Base-by-base conservation (phyloP, 2,113 vertebrate species). In the Sinosuthora webbiana region DNA sequence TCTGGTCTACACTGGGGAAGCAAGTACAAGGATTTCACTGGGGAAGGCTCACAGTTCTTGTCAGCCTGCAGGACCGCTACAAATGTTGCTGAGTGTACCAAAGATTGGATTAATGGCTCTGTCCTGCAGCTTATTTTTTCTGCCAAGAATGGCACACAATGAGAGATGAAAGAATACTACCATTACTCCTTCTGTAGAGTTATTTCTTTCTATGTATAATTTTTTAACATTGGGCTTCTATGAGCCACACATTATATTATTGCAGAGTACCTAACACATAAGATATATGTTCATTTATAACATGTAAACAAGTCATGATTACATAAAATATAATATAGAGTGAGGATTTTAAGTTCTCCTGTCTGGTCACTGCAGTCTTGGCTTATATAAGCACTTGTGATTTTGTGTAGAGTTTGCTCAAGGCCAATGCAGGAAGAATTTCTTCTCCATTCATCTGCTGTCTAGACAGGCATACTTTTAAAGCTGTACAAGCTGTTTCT, bases 381-480 rank as follows among this genome's bases (percentile, higher is more conserved):
- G 33, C 23, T 93, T 78, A 83, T 20, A 5, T 74, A 93, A 90
- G n/a, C 30, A 50, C 52, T 71, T 81, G 30, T 7, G 11, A 83
- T 93, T 94, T 96, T 35, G 2, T 70, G 64, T 2, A 67, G 79
- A 76, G 39, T 83, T 96, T 92, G 68, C 89, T 89, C 89, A 94
- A 87, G 91, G 79, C 86, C 89, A 83, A 21, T 23, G 31, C 68
- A 88, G 79, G 52, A 89, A 81, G n/a, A 70, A 88, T 87, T 90
- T 74, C 85, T 88, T 90, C 88, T 92, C 79, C 56, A 89, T 83
- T 95, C 89, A 92, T 94, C 94, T 97, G 96, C 73, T 94, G 90
- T 95, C 96, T 97, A 96, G 95, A 96, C 93, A 95, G 56, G 68
- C 47, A 80, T 52, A 56, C 94, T 92, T 97, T 69, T 81, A 93